Evolutionary conservation across 2,797 vertebrate species (phyloP).

Genomic region (Cyprinella venusta): DNA sequence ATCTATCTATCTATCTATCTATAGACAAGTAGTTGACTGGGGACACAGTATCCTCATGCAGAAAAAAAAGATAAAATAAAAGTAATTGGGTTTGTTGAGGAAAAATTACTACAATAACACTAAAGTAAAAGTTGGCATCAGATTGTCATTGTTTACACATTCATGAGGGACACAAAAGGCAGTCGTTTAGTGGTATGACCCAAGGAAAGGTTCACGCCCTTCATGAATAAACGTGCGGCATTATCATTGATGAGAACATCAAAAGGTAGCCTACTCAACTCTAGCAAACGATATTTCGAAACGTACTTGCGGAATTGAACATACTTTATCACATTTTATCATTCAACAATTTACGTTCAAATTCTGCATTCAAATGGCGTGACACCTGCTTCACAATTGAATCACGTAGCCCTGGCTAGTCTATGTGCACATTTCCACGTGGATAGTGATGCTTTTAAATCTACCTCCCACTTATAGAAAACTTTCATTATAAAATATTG

Average conservation of each 20-base stretch:
- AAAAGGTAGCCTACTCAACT: background rate
- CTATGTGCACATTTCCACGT: conserved; percentile 21
- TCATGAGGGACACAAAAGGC: conserved; percentile 14
- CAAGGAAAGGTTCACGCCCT: conserved; percentile 44
- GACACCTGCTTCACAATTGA: conserved; percentile 23
- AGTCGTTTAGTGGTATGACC: background rate
- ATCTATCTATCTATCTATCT: too few relatives aligned
- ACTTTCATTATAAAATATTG: background rate
- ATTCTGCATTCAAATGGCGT: background rate
- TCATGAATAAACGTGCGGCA: conserved; percentile 26
- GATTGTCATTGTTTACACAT: background rate
- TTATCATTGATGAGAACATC: background rate
- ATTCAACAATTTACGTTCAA: background rate
- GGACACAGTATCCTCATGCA: background rate
- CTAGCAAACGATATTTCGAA: background rate
- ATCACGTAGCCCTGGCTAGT: background rate
- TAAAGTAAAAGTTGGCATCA: background rate
- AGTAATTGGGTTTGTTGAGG: background rate
- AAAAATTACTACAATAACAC: background rate
- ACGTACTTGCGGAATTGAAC: background rate
- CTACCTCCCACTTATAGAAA: background rate
- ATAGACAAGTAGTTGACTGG: background rate
- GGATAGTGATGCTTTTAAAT: conserved; percentile 14
- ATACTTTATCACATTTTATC: background rate
- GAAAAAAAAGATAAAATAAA: background rate